Base-by-base conservation (phyloP, 2,113 vertebrate genomes). In the Hemibagrus wyckioides region DNA sequence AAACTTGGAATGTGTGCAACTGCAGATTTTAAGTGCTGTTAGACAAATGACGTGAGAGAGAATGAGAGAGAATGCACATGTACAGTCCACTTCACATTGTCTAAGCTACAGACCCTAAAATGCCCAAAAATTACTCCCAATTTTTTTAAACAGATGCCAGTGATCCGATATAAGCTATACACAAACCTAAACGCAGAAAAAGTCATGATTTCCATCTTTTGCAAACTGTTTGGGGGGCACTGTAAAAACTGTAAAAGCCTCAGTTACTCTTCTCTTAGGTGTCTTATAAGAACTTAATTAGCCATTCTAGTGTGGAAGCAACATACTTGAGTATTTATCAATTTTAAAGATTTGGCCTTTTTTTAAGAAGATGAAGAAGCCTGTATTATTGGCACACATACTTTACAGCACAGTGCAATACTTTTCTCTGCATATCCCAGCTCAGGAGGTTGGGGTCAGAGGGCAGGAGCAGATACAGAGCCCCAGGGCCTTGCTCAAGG, bases 1-100 rank as follows among this genome's bases (percentile, higher is more conserved):
- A 89, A 86, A 84, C 57, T 80, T 41, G 79, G 41, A 33, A 75
- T 77, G 28, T 57, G 25, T 75, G 73, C 65, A 76, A 69, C 86
- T 87, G 86, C 67, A 63, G 23, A 79, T 56, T 41, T n/a, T 65
- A 73, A 82, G 80, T 17, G 48, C 50, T 80, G 30, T 87, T 84
- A 89, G 83, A 84, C 4, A 23, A 14, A 56, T 80, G 15, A 6
- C 0, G 19, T 39, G 14, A 6, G 73, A 0, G 9, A 1, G 9
- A 36, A 63, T 56, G 13, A 10, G 15, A 9, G 11, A 54, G 33
- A 13, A 11, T 15, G n/a, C 19, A 28, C 33, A 39, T 36, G 73
- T 54, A 50, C 75, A 61, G 21, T 59, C 14, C 21, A 41, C 25
- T 75, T 11, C 71, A 73, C 39, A 9, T 39, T 8, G 2, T 17